phyloP scores from a whole-genome alignment of 2,113 vertebrate species.

The Forbesichthys agassizii region DNA sequence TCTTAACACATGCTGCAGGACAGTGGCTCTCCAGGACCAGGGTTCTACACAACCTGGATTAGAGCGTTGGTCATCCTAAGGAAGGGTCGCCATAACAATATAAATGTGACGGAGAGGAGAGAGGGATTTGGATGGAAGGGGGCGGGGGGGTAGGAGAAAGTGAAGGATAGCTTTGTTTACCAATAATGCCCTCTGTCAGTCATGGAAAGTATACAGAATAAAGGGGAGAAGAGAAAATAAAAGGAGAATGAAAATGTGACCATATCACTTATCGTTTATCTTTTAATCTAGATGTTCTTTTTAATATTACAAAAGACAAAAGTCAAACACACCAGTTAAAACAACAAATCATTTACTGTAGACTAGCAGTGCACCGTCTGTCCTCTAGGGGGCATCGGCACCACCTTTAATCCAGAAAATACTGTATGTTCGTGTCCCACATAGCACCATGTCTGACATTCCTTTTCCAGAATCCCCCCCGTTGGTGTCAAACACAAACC shows the following conservation, averaged over 20 bases:
- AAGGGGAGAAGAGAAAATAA: conserved; percentile 57
- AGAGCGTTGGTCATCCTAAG: conserved; percentile 64
- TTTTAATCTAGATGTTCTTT: background rate
- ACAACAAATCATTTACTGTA: conserved; percentile 26
- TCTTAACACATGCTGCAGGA: background rate
- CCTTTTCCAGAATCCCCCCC: conserved; percentile 66
- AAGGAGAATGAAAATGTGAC: conserved; percentile 74
- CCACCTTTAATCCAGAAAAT: conserved; percentile 12
- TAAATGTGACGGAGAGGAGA: conserved; percentile 44
- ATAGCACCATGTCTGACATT: conserved; percentile 3
- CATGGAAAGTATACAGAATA: conserved; percentile 79
- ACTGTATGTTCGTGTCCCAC: conserved; percentile 17
- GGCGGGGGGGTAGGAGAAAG: conserved; percentile 61
- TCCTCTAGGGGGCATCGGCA: background rate
- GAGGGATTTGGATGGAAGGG: conserved; percentile 15
- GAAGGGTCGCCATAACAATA: conserved; percentile 65
- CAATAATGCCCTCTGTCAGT: conserved; percentile 86
- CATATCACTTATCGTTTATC: conserved; percentile 46
- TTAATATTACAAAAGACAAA: conserved; percentile 19
- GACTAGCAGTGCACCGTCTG: conserved; percentile 20
- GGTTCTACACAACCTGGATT: conserved; percentile 61
- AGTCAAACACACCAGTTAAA: conserved; percentile 19
- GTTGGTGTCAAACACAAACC: conserved; percentile 22
- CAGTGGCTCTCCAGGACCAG: background rate
- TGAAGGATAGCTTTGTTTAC: conserved; percentile 81